A percentile compares a stretch with the other conserved stretches of the same genome.
Conservation (phyloP, 2,797 vertebrate genomes). For the Varecia variegata region DNA sequence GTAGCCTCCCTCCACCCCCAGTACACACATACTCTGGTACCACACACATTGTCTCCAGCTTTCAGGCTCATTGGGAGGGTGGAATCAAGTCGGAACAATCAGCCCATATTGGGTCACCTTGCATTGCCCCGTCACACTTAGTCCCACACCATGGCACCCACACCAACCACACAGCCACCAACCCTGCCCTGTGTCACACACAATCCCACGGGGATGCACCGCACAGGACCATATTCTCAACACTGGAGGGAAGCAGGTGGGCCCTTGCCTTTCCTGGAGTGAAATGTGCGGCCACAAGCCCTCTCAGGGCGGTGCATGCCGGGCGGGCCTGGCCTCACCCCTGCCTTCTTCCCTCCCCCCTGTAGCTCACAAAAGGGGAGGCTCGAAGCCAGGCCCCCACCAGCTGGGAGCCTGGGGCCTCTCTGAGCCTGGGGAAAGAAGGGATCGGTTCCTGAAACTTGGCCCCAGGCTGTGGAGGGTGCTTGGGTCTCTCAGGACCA, state of each 20-base stretch:
- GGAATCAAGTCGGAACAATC: constrained; percentile 28
- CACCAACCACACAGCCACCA: neutral
- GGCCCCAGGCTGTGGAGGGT: neutral
- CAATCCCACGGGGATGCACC: neutral
- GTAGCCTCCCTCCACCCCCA: neutral
- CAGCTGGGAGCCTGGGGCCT: neutral
- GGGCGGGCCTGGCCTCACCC: neutral
- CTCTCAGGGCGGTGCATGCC: neutral
- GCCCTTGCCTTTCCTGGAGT: neutral
- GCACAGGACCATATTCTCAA: neutral
- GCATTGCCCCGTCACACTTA: neutral
- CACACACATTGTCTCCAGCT: neutral
- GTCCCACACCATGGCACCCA: neutral
- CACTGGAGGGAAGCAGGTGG: neutral
- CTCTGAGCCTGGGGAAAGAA: neutral
- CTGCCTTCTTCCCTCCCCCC: neutral
- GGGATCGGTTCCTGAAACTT: neutral
- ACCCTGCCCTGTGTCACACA: neutral
- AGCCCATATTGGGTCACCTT: constrained; percentile 78
- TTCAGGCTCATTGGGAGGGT: constrained; percentile 37
- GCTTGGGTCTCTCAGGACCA: neutral
- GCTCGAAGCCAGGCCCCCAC: neutral
- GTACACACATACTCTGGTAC: neutral
- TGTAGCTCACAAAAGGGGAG: neutral
- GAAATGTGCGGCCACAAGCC: neutral